Evolutionary conservation across 2,888 invertebrate genomes (phyloP), one percentile per base, ranked within the genome.

Genomic region (Aleiodes alternator): DNA sequence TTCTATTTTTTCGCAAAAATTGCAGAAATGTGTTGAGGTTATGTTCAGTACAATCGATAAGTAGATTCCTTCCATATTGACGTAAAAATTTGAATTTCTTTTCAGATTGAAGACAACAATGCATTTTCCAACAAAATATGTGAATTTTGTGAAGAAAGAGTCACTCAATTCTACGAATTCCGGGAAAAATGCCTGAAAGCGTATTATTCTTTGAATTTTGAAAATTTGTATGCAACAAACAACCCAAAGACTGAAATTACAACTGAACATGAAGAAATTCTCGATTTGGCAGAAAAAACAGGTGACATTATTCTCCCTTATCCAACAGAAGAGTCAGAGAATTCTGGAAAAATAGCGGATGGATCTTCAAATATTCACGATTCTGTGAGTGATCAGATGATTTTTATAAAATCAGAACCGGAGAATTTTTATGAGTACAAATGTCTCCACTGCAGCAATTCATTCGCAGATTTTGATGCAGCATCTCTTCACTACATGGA

Each of bases 151-250:
- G 76, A 77, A 57, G 69, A 76, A 43, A 77, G 61, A 34, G 57
- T 81, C 14, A 76, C 76, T 3, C 72, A 70, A 7, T 82, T 81
- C 31, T 81, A 81, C 66, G 64, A 75, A 0, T 82, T 82, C 56
- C 72, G 81, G 38, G 77, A 81, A 66, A 77, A 74, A 53, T 82
- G 82, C 34, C 77, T 77, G 7, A 70, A 48, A 6, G 64, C 76
- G 16, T 76, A 82, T 73, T 76, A 78, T 69, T 76, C 71, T 3
- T 73, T 81, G 16, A 16, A 56, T 56, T 23, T 23, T 29, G 23
- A 16, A 23, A 23, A 56, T 56, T 23, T 23, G 23, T 16, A 16
- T 23, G 23, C 0, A 23, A 56, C 11, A 1, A 29, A 51, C 31
- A 14, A 53, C 6, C 23, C 1, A 38, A 55, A 50, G 16, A 53